A percentile compares a stretch with the other conserved stretches of the same genome.
These are phyloP conservation scores for Sterrhoptilus dennistouni DNA, from an alignment of 2,113 vertebrate genomes.

Conservation along the genomic window DNA sequence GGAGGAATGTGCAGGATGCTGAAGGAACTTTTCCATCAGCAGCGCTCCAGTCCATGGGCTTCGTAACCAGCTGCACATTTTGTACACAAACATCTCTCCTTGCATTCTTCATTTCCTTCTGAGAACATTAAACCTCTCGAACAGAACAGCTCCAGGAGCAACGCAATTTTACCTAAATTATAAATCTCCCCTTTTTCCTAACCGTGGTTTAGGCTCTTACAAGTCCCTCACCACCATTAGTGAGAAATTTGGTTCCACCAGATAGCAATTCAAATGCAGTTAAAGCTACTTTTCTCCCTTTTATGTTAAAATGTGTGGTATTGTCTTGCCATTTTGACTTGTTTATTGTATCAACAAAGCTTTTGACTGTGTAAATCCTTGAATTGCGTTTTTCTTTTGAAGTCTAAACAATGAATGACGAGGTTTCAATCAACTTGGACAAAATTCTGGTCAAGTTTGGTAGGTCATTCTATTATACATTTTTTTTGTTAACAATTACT, in stretches of 20 bases:
- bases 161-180: background rate
- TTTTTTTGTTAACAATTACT: background rate
- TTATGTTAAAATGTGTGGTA: background rate
- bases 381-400: background rate
- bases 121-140: background rate
- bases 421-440: conserved; percentile 59
- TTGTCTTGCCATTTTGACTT: background rate
- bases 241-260: background rate
- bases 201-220: background rate
- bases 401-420: conserved; percentile 66
- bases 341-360: background rate
- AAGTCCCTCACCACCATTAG: background rate
- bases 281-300: background rate
- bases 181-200: background rate
- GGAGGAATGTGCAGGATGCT: background rate
- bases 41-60: background rate
- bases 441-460: conserved; percentile 73
- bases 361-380: background rate
- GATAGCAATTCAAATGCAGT: background rate
- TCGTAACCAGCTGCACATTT: background rate
- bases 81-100: background rate
- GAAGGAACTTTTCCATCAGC: conserved; percentile 4
- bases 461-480: conserved; percentile 40
- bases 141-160: background rate
- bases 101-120: background rate